Base-by-base conservation (phyloP, 2,888 invertebrate genomes). In the Electrophaes corylata region DNA sequence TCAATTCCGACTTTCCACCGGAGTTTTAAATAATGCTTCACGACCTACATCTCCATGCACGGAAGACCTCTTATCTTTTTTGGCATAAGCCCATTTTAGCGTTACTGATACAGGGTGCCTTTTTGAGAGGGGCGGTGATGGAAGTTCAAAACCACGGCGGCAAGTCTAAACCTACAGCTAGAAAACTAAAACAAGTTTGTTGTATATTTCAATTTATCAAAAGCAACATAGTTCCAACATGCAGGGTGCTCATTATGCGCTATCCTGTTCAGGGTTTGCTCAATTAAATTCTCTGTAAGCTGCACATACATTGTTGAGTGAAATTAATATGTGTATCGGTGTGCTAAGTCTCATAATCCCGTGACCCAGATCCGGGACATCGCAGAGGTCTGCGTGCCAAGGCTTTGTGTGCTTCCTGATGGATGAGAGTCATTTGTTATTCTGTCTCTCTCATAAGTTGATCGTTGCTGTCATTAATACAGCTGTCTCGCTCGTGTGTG, bases 341-440 rank as follows among this genome's bases (percentile, higher is more conserved):
- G 18, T 1, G 4, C 8, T 65, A 67, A 45, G 57, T 58, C 51
- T 4, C 46, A 57, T 49, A 64, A 57, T 69, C 48, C 51, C 18
- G 26, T 58, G 66, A 23, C 50, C 57, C 19, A n/a, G 43, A 14
- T 40, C 44, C n/a, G 4, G 43, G 35, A 46, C 43, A 61, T 62
- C 60, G 60, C 65, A 63, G 64, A 59, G 64, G 68, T 62, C 57
- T 12, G 41, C 66, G 62, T 68, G 69, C 59, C 69, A 69, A 69
- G 69, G 65, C 65, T 72, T 69, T 72, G 73, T 73, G 71, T 61
- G 71, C 69, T 64, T 70, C 68, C 73, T 77, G 78, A 78, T 70
- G 66, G 72, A 79, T 78, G 72, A 65, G 60, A 60, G 67, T 70
- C 73, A 79, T 79, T 70, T 70, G 69, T 76, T 70, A 73, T 67